Conservation (phyloP, 1,140 invertebrate genomes). For the Diabrotica virgifera region DNA sequence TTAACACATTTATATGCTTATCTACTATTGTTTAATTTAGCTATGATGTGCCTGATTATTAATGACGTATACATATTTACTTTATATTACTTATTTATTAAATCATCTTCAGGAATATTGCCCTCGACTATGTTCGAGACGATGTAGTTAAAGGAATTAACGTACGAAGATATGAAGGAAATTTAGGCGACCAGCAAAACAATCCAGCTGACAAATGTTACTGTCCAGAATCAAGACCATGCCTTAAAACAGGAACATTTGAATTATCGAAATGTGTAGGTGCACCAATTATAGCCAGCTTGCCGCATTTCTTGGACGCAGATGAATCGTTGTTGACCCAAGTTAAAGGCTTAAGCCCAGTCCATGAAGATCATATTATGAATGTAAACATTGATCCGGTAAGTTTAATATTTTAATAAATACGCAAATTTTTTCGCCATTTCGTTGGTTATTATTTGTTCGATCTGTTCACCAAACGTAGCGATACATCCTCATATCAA, state of each 20-base stretch:
- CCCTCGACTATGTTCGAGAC: slow-evolving; percentile 22
- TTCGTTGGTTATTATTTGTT: too few species aligned
- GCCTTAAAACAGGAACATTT: slow-evolving; percentile 66
- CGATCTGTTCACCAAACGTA: too few species aligned
- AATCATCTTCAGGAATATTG: slow-evolving; percentile 21
- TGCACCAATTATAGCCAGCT: slow-evolving; percentile 65
- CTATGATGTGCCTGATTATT: neutral
- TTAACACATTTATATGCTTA: neutral
- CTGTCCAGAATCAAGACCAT: slow-evolving; percentile 59
- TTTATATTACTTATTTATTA: too few species aligned
- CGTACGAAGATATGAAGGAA: slow-evolving; percentile 26
- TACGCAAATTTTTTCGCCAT: too few species aligned
- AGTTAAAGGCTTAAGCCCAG: slow-evolving; percentile 70
- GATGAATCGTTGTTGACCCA: slow-evolving; percentile 61
- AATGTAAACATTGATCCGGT: slow-evolving; percentile 74
- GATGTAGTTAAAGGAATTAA: slow-evolving; percentile 25
- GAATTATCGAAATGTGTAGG: slow-evolving; percentile 64
- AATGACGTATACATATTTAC: neutral
- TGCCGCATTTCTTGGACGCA: slow-evolving; percentile 76
- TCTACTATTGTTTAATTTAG: neutral
- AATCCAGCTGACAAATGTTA: slow-evolving; percentile 69
- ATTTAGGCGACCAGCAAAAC: slow-evolving; percentile 58
- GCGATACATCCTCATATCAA: too few species aligned
- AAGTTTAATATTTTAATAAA: slow-evolving; percentile 28
- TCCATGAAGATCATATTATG: slow-evolving; percentile 66